Conservation (phyloP, 2,888 invertebrate genomes). For the Oligia strigilis region DNA sequence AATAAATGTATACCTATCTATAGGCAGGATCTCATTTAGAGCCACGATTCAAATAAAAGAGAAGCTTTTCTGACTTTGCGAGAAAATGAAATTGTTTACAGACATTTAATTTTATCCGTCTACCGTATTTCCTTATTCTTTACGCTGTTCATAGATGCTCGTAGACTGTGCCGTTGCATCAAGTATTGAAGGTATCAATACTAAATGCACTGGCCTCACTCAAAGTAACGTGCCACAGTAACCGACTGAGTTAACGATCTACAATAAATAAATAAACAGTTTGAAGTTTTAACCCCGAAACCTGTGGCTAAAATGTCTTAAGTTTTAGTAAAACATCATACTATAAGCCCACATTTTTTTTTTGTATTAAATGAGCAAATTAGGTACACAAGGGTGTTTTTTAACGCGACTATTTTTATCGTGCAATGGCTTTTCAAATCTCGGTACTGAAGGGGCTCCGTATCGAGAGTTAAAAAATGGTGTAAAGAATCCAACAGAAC, state of each 20-base stretch:
- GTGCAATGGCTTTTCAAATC: not conserved
- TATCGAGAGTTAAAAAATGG: no score
- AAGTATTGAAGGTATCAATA: constrained; percentile 48
- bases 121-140: constrained; percentile 23
- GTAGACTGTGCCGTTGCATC: constrained; percentile 20
- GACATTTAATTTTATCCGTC: not conserved
- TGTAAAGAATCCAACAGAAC: not conserved
- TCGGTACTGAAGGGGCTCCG: not conserved
- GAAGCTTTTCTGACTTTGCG: not conserved
- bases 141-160: constrained; percentile 15
- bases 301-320: not conserved
- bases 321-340: not conserved
- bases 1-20: not conserved
- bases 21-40: not conserved
- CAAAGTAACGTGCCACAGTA: constrained; percentile 34
- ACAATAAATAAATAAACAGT: constrained; percentile 27
- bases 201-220: constrained; percentile 33
- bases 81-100: not conserved
- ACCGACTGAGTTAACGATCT: constrained; percentile 42
- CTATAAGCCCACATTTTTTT: not conserved
- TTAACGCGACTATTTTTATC: not conserved
- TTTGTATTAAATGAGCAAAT: not conserved
- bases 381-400: not conserved
- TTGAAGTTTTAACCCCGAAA: not conserved
- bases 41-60: not conserved